Conservation (phyloP, 2,797 vertebrate species). For the Karalla daura region DNA sequence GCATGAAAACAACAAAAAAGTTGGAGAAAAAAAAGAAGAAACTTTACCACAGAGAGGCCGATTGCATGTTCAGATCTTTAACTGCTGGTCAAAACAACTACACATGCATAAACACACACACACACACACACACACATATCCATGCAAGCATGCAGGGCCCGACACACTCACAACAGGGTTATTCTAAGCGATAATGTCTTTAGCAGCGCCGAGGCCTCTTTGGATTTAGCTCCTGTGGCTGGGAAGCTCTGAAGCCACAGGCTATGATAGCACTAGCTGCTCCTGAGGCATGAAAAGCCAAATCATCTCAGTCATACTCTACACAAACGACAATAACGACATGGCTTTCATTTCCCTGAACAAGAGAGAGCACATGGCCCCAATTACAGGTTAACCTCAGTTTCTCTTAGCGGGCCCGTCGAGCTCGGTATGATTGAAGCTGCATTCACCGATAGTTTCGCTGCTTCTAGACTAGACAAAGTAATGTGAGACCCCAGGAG, state of each 20-base stretch:
- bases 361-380: conserved; percentile 7
- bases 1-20: conserved; percentile 67
- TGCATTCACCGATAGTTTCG: neutral
- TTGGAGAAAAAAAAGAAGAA: conserved; percentile 49
- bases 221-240: conserved; percentile 48
- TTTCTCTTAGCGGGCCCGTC: conserved; percentile 11
- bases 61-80: conserved; percentile 75
- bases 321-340: conserved; percentile 42
- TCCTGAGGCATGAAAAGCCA: conserved; percentile 32
- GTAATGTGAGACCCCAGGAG: neutral
- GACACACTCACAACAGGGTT: conserved; percentile 52
- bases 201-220: conserved; percentile 63
- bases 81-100: conserved; percentile 72
- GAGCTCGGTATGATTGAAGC: neutral
- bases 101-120: conserved; percentile 37
- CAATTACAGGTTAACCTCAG: conserved; percentile 40
- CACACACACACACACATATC: conserved; percentile 31
- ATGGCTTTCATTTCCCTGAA: conserved; percentile 30
- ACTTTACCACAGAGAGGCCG: conserved; percentile 67
- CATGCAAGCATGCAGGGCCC: conserved; percentile 27
- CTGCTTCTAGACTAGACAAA: neutral
- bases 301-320: conserved; percentile 36
- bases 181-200: conserved; percentile 81
- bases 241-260: conserved; percentile 49
- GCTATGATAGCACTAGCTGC: conserved; percentile 40